A percentile compares a stretch with the other conserved stretches of the same genome.
Evolutionary conservation across 2,797 vertebrate genomes (phyloP).

Genomic region (Tragopan temminckii): DNA sequence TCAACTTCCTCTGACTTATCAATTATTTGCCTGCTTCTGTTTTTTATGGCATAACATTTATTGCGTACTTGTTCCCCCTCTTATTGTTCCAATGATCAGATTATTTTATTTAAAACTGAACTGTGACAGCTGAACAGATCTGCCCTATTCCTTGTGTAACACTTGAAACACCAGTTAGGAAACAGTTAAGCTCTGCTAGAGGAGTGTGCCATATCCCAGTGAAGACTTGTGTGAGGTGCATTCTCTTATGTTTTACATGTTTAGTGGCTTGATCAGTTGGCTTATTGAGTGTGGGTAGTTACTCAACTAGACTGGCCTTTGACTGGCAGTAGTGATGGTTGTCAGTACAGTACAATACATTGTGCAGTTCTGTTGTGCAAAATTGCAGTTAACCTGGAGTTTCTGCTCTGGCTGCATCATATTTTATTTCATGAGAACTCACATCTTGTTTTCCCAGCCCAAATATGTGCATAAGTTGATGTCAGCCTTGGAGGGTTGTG

Average conservation of each 20-base stretch:
- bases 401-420: background rate
- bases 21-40: background rate
- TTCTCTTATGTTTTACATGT: background rate
- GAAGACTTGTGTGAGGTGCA: background rate
- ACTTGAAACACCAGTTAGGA: background rate
- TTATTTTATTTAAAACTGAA: background rate
- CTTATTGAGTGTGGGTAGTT: background rate
- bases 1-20: background rate
- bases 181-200: background rate
- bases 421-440: background rate
- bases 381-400: background rate
- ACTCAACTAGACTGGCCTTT: background rate
- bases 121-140: background rate
- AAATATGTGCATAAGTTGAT: accelerated
- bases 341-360: background rate
- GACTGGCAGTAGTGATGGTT: background rate
- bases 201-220: accelerated
- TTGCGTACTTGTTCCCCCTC: background rate
- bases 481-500: background rate
- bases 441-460: background rate
- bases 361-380: too few relatives aligned
- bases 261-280: background rate
- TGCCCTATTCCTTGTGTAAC: background rate
- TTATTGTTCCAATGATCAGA: background rate
- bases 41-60: background rate